Conservation (phyloP, 92 coral and sea anemone genomes). For the Anthopleura xanthogrammica region DNA sequence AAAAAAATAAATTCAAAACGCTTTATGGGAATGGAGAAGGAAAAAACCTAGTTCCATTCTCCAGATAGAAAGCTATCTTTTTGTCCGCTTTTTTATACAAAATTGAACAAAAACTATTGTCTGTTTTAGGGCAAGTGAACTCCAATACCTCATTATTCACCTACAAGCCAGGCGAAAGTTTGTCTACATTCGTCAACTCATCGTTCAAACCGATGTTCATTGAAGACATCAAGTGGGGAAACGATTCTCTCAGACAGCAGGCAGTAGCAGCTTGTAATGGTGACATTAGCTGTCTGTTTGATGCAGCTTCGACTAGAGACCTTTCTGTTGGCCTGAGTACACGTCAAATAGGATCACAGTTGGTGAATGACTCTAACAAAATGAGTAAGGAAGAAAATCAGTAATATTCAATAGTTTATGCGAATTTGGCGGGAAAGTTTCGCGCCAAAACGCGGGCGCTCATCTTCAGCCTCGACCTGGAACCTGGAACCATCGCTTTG, state of each 20-base stretch:
- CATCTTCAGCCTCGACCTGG: background rate
- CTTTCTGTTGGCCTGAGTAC: constrained; percentile 52
- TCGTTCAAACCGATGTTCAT: constrained; percentile 42
- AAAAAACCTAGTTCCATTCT: background rate
- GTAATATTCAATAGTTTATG: background rate
- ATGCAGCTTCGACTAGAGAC: constrained; percentile 45
- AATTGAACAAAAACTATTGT: background rate
- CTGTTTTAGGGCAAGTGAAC: constrained; percentile 29
- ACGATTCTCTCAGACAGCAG: constrained; percentile 7
- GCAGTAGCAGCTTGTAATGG: constrained; percentile 30
- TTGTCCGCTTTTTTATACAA: background rate
- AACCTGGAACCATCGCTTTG: background rate
- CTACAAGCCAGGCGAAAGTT: constrained; percentile 8
- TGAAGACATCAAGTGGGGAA: constrained; percentile 25
- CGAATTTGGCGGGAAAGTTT: background rate
- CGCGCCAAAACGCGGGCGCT: too few species aligned
- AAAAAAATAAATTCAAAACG: background rate
- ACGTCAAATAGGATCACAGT: constrained; percentile 14
- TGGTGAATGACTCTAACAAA: constrained; percentile 40
- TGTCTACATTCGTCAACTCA: background rate
- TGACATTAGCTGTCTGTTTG: constrained; percentile 44
- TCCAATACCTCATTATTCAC: constrained; percentile 18
- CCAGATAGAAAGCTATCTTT: background rate
- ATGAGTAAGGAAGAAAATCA: constrained; percentile 40
- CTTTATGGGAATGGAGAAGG: constrained; percentile 1